Evolutionary conservation across 2,113 vertebrate genomes (phyloP), one percentile per base, ranked within the genome.

Genomic region (Pluvianellus socialis): DNA sequence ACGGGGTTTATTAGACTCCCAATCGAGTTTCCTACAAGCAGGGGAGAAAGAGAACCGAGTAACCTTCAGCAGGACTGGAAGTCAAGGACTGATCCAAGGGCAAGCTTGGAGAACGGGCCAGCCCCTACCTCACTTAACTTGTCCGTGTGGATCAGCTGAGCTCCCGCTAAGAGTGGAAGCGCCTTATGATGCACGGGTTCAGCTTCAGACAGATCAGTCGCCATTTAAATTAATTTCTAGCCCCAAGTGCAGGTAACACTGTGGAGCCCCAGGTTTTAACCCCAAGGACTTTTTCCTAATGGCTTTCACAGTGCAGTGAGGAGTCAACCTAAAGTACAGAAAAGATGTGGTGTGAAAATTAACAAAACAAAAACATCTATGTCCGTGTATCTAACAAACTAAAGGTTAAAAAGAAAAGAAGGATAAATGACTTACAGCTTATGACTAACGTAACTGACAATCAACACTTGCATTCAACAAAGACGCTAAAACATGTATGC

Each of bases 41-140:
- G 73, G 75, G 82, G 49, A 96, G 95, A 86, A 87, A 98, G 88
- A 94, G 61, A 81, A 82, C 67, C 33, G 20, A 97, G 92, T 93
- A 96, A 92, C 90, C 96, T 97, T 94, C 63, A 91, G 90, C 66
- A 97, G 96, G 92, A 76, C 90, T 96, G 97, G 97, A 98, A 97
- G 97, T 88, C 95, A 97, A 97, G 94, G 92, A 95, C 91, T 97
- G 98, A 98, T 98, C 98, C 98, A 95, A 98, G 97, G 97, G 97
- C 97, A 92, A 97, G 97, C 98, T 97, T 98, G 97, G 98, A 98
- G 98, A 97, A 97, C 21, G 94, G 92, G 95, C 97, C 98, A 97
- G 98, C 97, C 98, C 98, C 98, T 98, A 98, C 98, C 98, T 98
- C 98, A 97, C 98, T 98, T 96, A 98, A 98, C 98, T 98, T 98